Conservation (phyloP, 2,888 invertebrate species). For the Epistrophe eligans region DNA sequence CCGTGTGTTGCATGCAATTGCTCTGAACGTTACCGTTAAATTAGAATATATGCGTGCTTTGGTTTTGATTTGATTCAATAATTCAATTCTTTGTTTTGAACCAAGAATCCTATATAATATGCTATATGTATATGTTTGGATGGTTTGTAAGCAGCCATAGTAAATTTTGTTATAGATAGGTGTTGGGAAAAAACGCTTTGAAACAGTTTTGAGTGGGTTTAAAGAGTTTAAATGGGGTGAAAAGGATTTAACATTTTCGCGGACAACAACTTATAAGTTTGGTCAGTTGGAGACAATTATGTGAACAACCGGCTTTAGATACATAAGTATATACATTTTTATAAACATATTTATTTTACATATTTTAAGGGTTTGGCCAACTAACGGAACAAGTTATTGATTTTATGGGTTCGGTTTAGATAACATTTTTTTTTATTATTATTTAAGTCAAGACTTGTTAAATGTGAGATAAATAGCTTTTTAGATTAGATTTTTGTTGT, state of each 20-base stretch:
- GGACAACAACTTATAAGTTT: not conserved
- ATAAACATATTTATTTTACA: not conserved
- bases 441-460: not conserved
- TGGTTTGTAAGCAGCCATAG: not conserved
- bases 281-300: not conserved
- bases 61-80: slow-evolving; percentile 50
- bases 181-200: slow-evolving; percentile 8
- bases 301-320: not conserved
- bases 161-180: not conserved
- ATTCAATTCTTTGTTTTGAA: slow-evolving; percentile 13
- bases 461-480: not conserved
- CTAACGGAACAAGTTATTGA: slow-evolving; percentile 2
- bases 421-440: not conserved
- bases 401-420: slow-evolving; percentile 1
- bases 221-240: slow-evolving; percentile 14
- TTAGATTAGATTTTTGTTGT: too few species aligned
- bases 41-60: slow-evolving; percentile 59
- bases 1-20: slow-evolving; percentile 23
- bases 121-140: not conserved
- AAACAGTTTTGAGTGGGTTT: slow-evolving; percentile 14
- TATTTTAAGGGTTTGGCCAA: slow-evolving; percentile 14
- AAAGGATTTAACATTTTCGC: not conserved
- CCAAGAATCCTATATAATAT: not conserved
- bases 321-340: not conserved
- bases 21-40: slow-evolving; percentile 67